A percentile compares a stretch with the other conserved stretches of the same genome.
Conservation (phyloP, 2,797 vertebrate genomes). For the Lindbergichthys nudifrons region DNA sequence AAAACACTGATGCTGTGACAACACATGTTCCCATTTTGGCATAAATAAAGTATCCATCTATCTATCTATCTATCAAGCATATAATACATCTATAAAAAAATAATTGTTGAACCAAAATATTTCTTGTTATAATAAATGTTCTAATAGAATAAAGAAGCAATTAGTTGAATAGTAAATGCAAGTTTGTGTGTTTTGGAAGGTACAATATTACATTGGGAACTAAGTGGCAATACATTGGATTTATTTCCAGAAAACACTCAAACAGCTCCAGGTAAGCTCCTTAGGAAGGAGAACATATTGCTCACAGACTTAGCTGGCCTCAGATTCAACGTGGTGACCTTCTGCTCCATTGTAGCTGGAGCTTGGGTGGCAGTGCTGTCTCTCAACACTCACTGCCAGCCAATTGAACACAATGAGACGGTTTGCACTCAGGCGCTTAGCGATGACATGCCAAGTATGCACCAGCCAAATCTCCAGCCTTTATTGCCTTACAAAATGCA, state of each 20-base stretch:
- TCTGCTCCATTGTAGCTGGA: slow-evolving; percentile 1
- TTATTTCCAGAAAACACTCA: neutral
- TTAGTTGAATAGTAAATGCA: neutral
- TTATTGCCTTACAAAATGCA: slow-evolving; percentile 66
- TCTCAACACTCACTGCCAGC: slow-evolving; percentile 54
- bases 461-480: slow-evolving; percentile 62
- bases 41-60: too few relatives aligned
- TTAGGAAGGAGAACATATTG: slow-evolving; percentile 1
- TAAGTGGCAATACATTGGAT: neutral
- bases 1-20: too few relatives aligned
- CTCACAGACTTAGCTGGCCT: neutral
- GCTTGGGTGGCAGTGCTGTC: slow-evolving; percentile 49
- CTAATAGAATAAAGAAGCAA: neutral
- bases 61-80: too few relatives aligned
- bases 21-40: too few relatives aligned
- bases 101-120: too few relatives aligned
- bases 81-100: too few relatives aligned
- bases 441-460: slow-evolving; percentile 65
- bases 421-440: slow-evolving; percentile 57
- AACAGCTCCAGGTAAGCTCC: neutral
- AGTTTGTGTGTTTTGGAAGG: neutral
- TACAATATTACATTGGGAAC: too few relatives aligned
- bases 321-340: slow-evolving; percentile 39
- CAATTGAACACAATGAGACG: slow-evolving; percentile 47
- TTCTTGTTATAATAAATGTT: neutral